Base-by-base conservation (phyloP, 2,888 invertebrate species). In the Drosophila peninsularis region DNA sequence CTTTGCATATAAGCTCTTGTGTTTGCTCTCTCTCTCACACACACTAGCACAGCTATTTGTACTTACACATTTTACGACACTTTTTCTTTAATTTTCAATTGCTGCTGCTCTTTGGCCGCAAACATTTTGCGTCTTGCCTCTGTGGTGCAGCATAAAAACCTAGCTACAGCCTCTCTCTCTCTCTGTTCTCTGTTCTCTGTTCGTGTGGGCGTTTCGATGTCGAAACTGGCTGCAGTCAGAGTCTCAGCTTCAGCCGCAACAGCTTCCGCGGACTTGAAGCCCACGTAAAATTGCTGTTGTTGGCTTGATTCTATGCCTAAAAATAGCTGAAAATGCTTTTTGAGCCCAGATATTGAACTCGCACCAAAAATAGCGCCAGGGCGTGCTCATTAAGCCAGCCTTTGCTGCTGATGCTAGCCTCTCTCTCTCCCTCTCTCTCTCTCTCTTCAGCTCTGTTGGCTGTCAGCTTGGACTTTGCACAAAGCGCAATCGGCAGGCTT, bases 281-380 rank as follows among this genome's bases (percentile, higher is more conserved):
- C 74, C 80, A 75, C 77, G 67, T 62, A 36, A 36, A 32, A 13
- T 27, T 57, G 30, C 7, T 62, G 24, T 32, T 62, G 64, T 11
- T 49, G 34, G 74, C 57, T 68, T 60, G 60, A 62, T 83, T 88
- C 89, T 87, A 89, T 89, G 87, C 87, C 83, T 87, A 83, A 89
- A 83, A 83, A 89, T 83, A 83, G 83, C 67, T 66, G 54, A 65
- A 82, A 85, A 67, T 68, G 54, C 65, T 62, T 60, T 58, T 56
- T 45, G 39, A 49, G 76, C 57, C 64, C 55, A 67, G 62, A 53
- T 47, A 61, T 66, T 70, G 47, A 60, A 67, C 55, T 58, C 67
- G 41, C 61, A 78, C 82, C 83, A 89, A 83, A 83, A 83, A 89
- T 89, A 89, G 89, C 89, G 83, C 89, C 89, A 83, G 89, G 83